Evolutionary conservation across 64 coral and sea anemone species (phyloP), one percentile per base, ranked within the genome.

Genomic region (Catalaphyllia jardinei): DNA sequence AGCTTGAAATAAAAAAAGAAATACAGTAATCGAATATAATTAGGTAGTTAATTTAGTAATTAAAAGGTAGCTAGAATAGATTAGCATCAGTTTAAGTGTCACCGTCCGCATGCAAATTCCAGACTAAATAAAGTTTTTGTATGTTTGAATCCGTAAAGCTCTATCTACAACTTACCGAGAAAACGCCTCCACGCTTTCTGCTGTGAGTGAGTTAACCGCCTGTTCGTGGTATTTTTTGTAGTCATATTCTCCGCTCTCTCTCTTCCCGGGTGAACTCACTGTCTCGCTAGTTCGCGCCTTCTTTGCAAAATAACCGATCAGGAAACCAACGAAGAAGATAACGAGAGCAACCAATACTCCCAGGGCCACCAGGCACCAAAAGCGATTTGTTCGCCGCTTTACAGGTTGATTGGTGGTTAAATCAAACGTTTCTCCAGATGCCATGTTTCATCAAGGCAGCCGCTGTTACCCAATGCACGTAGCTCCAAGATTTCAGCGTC

Each of bases 271-370:
- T 27, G 64, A 57, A 22, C 15, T 4, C 27, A 42, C 18, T 0
- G 33, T 29, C 24, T 93, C 62, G 25, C 33, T 89, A 9, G 86
- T 51, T 14, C 33, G 54, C 15, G 29, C 92, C 62, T 38, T 62
- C 86, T 67, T 83, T 6, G 78, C 86, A 17, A 89, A 93, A n/a
- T 93, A 93, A 25, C 92, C 86, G 35, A 93, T 83, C 8, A 89
- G 30, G 30, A 89, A 93, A 20, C 92, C 92, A 76, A 89, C 31
- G 52, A 89, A 93, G 80, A 93, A 93, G 16, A 93, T 74, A 17
- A 83, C 62, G 74, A 93, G 72, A 24, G 79, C 57, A 18, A 31
- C 73, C 42, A 93, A 62, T 79, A 93, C 72, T 83, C 62, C 80
- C 20, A 89, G 6, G 12, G 59, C 55, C 19, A 88, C 28, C 20